phyloP scores from a whole-genome alignment of 2,113 vertebrate genomes.

The Poicephalus gulielmi region DNA sequence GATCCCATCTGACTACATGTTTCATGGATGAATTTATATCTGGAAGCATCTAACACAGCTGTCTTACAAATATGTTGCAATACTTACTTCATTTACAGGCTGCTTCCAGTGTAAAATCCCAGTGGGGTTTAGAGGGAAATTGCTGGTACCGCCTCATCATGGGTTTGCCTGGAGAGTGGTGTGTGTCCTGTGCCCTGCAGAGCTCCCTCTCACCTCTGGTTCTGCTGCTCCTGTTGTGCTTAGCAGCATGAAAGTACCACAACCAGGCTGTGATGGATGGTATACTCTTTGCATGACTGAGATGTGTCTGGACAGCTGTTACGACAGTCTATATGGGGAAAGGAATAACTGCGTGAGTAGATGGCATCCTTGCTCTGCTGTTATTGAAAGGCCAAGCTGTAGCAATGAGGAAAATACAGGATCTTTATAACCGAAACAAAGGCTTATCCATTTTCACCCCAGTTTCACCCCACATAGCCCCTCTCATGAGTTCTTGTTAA shows the following conservation, averaged over 20 bases:
- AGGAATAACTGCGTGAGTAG: accelerated
- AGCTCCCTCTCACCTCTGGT: background rate
- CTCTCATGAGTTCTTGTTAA: background rate
- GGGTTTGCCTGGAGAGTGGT: accelerated
- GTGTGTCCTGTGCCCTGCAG: background rate
- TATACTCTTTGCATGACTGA: accelerated
- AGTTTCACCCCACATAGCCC: accelerated
- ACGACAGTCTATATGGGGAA: background rate
- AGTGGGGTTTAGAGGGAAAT: background rate
- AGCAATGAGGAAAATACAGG: background rate
- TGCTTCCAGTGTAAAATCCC: background rate
- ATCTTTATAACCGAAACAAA: background rate
- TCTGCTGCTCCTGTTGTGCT: background rate
- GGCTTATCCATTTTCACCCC: background rate
- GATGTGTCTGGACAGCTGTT: background rate
- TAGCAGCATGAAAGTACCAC: accelerated
- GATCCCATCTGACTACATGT: slow-evolving; percentile 3
- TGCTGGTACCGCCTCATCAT: background rate
- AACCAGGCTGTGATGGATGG: accelerated
- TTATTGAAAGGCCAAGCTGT: background rate
- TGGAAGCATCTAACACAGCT: slow-evolving; percentile 31
- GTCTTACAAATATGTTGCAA: background rate
- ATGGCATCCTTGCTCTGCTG: background rate
- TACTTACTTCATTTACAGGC: slow-evolving; percentile 1
- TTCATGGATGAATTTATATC: background rate